These are phyloP conservation scores for Leptopterna dolabrata DNA, from an alignment of 2,888 invertebrate species.

Conservation along the genomic window DNA sequence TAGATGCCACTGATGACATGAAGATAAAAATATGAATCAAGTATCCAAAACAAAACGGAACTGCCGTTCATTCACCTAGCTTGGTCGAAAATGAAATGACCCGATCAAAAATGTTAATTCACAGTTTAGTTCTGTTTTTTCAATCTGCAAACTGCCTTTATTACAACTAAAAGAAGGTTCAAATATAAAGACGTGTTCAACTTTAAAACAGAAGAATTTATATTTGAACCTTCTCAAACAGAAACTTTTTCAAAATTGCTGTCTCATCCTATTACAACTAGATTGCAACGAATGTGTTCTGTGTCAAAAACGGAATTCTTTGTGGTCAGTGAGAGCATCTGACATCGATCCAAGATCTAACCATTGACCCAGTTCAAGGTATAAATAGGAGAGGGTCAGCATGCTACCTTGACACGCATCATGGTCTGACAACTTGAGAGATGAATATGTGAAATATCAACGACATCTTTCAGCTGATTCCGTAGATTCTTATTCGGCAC, in stretches of 20 bases:
- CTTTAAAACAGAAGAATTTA: no score
- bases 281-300: no score
- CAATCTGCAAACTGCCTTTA: no score
- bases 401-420: conserved; percentile 41
- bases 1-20: conserved; percentile 32
- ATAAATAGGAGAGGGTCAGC: conserved; percentile 12
- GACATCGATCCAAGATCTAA: conserved; percentile 21
- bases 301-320: neutral
- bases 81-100: neutral
- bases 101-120: neutral
- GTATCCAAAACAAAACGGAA: conserved; percentile 31
- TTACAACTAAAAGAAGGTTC: no score
- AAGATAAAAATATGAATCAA: conserved; percentile 33
- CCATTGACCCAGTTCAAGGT: conserved; percentile 41
- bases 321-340: neutral
- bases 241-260: no score
- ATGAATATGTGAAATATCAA: neutral
- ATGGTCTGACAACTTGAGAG: neutral
- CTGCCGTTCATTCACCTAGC: neutral
- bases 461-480: neutral
- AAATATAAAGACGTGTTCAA: no score
- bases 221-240: no score
- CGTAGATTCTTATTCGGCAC: neutral
- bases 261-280: no score
- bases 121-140: no score